Evolutionary conservation across 1,140 invertebrate genomes (phyloP), one percentile per base, ranked within the genome.

Genomic region (Brachionus sp.): DNA sequence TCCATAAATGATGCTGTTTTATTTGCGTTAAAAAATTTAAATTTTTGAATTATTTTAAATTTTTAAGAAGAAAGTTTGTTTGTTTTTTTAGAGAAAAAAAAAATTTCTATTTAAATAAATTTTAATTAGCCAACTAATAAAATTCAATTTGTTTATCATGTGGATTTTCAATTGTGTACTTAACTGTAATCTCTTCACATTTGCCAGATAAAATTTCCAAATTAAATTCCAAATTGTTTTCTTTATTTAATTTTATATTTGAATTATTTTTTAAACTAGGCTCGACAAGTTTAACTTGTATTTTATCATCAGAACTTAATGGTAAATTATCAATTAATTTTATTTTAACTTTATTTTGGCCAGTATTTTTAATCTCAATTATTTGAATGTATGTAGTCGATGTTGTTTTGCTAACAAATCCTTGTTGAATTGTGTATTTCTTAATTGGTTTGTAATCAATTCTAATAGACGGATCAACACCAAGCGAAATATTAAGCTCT

Each of bases 381-480:
- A 84, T 84, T 83, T 90, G 89, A 84, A 87, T 85, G 66, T 87
- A 85, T 13, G 86, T 85, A 19, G 85, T 86, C 64, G 84, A 84
- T 19, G 85, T 57, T 5, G 85, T 84, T 70, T 85, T 86, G 25
- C 85, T 86, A 53, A 85, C 73, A 84, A 88, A 82, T 13, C 70
- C 70, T 5, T 29, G 44, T 77, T 86, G 64, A 75, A 82, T 16
- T 68, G 77, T 82, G 83, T 84, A 83, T 86, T 87, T 88, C 19
- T 85, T 85, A 5, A 85, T 82, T n/a, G 89, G 88, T 82, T 89
- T 89, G 84, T 90, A 90, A n/a, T 84, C 85, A 7, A 90, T 86
- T 80, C 87, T 87, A 29, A 90, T 84, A 12, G 88, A 84, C 10
- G 87, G 86, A 82, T 90, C 90, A 16, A 90, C 88, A 64, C 89